These are phyloP conservation scores for Distichodus sexfasciatus DNA, from an alignment of 2,797 vertebrate species.

Conservation along the genomic window DNA sequence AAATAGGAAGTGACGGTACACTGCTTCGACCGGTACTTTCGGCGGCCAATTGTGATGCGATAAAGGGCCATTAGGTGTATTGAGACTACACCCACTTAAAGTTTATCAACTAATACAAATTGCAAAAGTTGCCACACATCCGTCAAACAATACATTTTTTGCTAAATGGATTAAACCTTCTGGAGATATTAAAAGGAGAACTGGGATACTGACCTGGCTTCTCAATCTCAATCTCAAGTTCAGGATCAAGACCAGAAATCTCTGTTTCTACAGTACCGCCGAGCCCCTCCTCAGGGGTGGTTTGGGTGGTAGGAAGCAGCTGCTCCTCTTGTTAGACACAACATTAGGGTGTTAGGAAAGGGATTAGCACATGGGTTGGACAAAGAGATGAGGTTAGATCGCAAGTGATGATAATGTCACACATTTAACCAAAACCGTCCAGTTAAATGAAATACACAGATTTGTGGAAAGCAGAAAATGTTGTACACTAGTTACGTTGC, in stretches of 20 bases:
- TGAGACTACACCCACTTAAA: no score
- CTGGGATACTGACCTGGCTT: slow-evolving; percentile 68
- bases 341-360: slow-evolving; percentile 72
- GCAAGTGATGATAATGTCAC: slow-evolving; percentile 49
- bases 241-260: slow-evolving; percentile 60
- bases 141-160: no score
- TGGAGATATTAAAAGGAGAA: neutral
- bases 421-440: slow-evolving; percentile 42
- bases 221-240: slow-evolving; percentile 31
- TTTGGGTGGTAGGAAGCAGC: slow-evolving; percentile 66
- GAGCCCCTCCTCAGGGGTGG: slow-evolving; percentile 69
- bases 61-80: no score
- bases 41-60: no score
- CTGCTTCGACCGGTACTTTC: no score
- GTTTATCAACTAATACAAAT: no score
- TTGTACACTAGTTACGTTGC: neutral
- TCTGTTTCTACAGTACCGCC: slow-evolving; percentile 66
- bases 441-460: slow-evolving; percentile 39
- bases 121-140: no score
- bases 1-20: no score
- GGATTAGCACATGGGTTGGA: slow-evolving; percentile 69
- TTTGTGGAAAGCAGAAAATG: slow-evolving; percentile 6
- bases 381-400: slow-evolving; percentile 42
- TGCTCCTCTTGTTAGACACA: slow-evolving; percentile 81
- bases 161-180: no score